Base-by-base conservation (phyloP, 2,113 vertebrate species). In the Ginglymostoma cirratum region DNA sequence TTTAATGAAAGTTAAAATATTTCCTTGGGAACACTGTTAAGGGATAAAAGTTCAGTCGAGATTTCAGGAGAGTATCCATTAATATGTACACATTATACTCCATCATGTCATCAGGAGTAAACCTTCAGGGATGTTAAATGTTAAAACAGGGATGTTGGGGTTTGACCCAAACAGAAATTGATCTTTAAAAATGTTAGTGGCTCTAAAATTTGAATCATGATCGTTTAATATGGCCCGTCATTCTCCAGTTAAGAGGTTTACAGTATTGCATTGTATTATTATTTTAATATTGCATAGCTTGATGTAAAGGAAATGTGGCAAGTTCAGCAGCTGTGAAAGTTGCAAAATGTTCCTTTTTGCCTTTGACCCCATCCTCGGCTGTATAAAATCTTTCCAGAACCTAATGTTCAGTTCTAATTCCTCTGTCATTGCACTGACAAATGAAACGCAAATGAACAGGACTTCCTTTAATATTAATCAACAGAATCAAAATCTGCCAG, bases 381-480 rank as follows among this genome's bases (percentile, higher is more conserved):
- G 3, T 80, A 17, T 80, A 38, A 45, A 83, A 83, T n/a, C 38
- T 83, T 45, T 42, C 3, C 78, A 83, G 17, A 17, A 83, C 38
- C 34, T 80, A 19, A 38, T 80, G 21, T 87, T 48, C 14, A 48
- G 17, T 89, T 24, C 86, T 89, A 30, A 30, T 89, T 89, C 86
- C 86, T 89, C 24, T 61, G 0, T 12, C 30, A 61, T 90, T 90
- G 87, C 27, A 2, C 12, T 61, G 87, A 90, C 87, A 90, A 90
- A 90, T 90, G 80, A 83, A 42, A 45, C 5, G 17, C 87, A n/a
- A 61, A 90, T 52, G 48, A 55, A 89, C 45, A 89, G 48, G 87
- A 90, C 65, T 90, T 90, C 87, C 87, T 61, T 61, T 61, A 61
- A 61, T 90, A 55, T 90, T 90, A 90, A 90, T 61, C 52, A 61